phyloP scores from a whole-genome alignment of 2,888 invertebrate species.

The Lasius platythorax region DNA sequence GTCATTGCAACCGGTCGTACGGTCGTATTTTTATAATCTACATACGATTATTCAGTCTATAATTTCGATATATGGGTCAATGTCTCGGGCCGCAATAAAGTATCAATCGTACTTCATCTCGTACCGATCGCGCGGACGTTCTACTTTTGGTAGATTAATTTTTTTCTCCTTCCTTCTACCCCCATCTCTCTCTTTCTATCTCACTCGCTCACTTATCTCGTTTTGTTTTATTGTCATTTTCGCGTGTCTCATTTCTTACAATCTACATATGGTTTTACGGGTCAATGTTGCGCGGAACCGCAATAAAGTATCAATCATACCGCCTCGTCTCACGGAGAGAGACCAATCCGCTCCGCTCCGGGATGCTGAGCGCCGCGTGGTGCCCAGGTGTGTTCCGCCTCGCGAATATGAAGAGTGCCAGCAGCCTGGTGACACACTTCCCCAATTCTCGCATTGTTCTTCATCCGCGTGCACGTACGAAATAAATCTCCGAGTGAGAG shows the following conservation, averaged over 20 bases:
- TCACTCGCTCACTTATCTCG: constrained; percentile 16
- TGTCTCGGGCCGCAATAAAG: constrained; percentile 46
- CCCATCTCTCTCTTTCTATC: neutral
- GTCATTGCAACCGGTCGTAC: constrained; percentile 27
- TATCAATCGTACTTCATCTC: constrained; percentile 55
- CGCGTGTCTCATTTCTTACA: constrained; percentile 50
- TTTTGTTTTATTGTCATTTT: constrained; percentile 53
- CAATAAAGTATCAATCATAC: constrained; percentile 56
- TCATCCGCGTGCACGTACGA: constrained; percentile 70
- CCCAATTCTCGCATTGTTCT: constrained; percentile 81
- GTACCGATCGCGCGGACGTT: constrained; percentile 43
- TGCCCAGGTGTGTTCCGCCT: constrained; percentile 64
- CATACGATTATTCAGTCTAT: constrained; percentile 53
- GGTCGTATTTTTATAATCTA: constrained; percentile 47
- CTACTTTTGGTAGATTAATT: constrained; percentile 54
- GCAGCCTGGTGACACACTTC: constrained; percentile 79
- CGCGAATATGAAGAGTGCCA: constrained; percentile 57
- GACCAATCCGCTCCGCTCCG: constrained; percentile 40
- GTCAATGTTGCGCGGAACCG: constrained; percentile 35
- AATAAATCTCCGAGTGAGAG: constrained; percentile 64
- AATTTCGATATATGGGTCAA: constrained; percentile 54
- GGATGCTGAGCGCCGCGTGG: constrained; percentile 63
- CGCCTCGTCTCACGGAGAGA: constrained; percentile 28
- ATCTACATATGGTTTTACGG: constrained; percentile 54
- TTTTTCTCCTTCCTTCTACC: neutral